phyloP scores from a whole-genome alignment of 2,888 invertebrate species.

The Malachius bipustulatus region DNA sequence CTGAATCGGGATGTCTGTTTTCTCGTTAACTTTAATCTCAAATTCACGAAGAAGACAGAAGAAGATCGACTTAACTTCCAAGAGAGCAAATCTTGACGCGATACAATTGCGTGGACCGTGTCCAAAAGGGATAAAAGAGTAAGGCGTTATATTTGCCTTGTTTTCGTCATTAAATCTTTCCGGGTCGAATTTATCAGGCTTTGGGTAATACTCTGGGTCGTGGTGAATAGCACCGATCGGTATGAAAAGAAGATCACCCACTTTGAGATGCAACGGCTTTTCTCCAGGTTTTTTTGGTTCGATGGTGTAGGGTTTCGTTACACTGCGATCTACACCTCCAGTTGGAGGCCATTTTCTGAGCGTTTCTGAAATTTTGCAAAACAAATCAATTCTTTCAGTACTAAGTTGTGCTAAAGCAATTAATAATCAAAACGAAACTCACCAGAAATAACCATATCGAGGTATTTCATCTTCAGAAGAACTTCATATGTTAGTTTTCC shows the following conservation, averaged over 20 bases:
- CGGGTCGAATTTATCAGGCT: conserved; percentile 41
- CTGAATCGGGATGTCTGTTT: too few relatives aligned
- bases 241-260: conserved; percentile 38
- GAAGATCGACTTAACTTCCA: conserved; percentile 16
- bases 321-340: conserved; percentile 37
- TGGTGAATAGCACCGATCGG: conserved; percentile 42
- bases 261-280: conserved; percentile 28
- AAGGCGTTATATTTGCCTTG: conserved; percentile 38
- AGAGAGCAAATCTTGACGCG: conserved; percentile 23
- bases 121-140: conserved; percentile 43
- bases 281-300: conserved; percentile 31
- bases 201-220: conserved; percentile 43
- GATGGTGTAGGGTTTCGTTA: conserved; percentile 38
- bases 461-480: too few relatives aligned
- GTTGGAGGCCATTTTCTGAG: conserved; percentile 41
- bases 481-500: too few relatives aligned
- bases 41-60: conserved; percentile 14
- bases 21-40: too few relatives aligned
- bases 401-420: too few relatives aligned
- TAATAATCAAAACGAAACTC: too few relatives aligned
- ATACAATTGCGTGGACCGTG: too few relatives aligned
- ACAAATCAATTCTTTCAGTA: too few relatives aligned
- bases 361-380: conserved; percentile 33
- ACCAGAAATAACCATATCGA: too few relatives aligned
- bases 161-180: too few relatives aligned